Evolutionary conservation across 2,113 vertebrate genomes (phyloP).

Genomic region (Sitta europaea): DNA sequence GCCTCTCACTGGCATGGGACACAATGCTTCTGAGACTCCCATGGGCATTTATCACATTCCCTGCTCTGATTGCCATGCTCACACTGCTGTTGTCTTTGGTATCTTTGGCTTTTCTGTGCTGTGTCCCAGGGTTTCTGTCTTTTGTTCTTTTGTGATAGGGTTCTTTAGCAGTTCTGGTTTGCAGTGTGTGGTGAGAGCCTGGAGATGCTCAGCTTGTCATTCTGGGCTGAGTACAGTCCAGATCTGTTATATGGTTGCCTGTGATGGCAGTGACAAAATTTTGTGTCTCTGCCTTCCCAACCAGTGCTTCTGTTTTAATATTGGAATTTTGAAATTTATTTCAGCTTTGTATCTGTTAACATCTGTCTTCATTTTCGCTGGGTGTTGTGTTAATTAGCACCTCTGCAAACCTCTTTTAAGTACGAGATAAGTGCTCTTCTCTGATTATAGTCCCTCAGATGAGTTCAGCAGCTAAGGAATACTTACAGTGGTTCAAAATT

Average conservation of each 20-base stretch:
- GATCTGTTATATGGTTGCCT: background rate
- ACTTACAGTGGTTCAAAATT: background rate
- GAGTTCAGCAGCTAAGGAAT: background rate
- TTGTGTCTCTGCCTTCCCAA: background rate
- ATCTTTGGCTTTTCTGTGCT: background rate
- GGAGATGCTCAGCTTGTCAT: background rate
- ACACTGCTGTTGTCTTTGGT: background rate
- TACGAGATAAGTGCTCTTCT: background rate
- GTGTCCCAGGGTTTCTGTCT: background rate
- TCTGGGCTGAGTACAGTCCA: background rate
- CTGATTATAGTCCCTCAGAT: background rate
- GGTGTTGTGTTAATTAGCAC: background rate
- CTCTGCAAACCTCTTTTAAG: background rate
- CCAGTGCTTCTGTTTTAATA: background rate
- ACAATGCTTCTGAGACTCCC: background rate
- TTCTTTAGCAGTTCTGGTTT: background rate
- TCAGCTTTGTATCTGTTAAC: background rate
- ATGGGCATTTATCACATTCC: background rate
- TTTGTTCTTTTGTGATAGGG: background rate
- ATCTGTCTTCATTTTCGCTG: background rate
- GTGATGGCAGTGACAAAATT: background rate
- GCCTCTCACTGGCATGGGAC: background rate
- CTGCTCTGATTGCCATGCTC: background rate
- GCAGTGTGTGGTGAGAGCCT: background rate
- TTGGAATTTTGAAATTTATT: background rate